Evolutionary conservation across 1,140 invertebrate genomes (phyloP).

Genomic region (Leptinotarsa texana): DNA sequence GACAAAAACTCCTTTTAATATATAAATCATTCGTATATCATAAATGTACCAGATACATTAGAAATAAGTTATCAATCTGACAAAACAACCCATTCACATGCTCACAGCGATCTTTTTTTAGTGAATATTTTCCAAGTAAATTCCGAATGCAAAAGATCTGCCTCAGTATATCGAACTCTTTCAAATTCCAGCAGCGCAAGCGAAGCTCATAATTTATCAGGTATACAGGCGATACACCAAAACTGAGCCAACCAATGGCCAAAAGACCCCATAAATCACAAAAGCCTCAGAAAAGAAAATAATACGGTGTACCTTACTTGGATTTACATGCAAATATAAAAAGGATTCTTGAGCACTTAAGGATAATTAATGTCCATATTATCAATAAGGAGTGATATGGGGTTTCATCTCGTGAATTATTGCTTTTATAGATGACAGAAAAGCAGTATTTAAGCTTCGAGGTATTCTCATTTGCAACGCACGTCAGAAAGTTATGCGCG

Average conservation of each 20-base stretch:
- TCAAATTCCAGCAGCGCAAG: neutral
- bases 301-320: slow-evolving; percentile 9
- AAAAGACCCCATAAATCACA: slow-evolving; percentile 12
- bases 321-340: slow-evolving; percentile 21
- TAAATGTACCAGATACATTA: no score
- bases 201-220: neutral
- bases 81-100: no score
- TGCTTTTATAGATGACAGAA: neutral
- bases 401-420: slow-evolving; percentile 16
- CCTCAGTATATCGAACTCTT: neutral
- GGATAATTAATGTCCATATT: slow-evolving; percentile 8
- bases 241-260: neutral
- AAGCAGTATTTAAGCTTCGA: slow-evolving; percentile 15
- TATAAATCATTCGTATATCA: no score
- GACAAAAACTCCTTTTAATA: no score
- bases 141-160: no score
- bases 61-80: no score
- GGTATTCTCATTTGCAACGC: slow-evolving; percentile 5
- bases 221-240: neutral
- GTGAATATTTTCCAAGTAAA: no score
- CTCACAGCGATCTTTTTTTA: no score
- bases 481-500: neutral
- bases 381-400: slow-evolving; percentile 10
- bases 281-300: slow-evolving; percentile 1
- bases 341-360: slow-evolving; percentile 9